Conservation (phyloP, 2,113 vertebrate genomes). For the Pachyramphus minor region DNA sequence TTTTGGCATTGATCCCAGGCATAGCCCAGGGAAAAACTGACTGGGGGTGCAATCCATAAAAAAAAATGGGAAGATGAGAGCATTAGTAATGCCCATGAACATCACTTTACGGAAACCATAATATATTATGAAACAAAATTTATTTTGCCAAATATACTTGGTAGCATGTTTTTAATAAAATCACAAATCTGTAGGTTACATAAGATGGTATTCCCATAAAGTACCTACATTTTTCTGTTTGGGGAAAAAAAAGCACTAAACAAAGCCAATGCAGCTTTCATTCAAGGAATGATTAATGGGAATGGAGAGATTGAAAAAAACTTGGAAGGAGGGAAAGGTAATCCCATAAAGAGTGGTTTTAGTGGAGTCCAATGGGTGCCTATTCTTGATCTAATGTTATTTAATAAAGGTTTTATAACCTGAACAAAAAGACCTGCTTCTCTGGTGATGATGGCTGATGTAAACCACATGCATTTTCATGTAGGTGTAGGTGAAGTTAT, state of each 20-base stretch:
- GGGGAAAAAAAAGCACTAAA: neutral
- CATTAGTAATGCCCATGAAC: neutral
- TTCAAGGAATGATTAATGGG: neutral
- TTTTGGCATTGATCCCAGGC: neutral
- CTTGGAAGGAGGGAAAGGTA: neutral
- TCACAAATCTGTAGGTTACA: neutral
- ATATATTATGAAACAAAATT: neutral
- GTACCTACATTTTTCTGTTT: neutral
- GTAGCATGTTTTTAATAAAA: neutral
- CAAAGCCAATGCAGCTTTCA: neutral
- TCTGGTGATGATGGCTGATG: neutral
- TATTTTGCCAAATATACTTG: neutral
- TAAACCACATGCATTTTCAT: neutral
- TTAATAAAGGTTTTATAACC: neutral
- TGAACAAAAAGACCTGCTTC: neutral
- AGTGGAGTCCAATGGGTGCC: neutral
- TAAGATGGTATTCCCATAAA: neutral
- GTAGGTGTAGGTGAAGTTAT: neutral
- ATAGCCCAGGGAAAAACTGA: neutral
- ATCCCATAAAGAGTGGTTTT: neutral
- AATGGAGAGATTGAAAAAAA: neutral
- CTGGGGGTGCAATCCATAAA: neutral
- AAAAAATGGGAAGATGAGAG: neutral
- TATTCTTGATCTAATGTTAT: neutral
- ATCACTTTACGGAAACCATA: neutral